A percentile compares a stretch with the other conserved stretches of the same genome.
Evolutionary conservation across 2,888 invertebrate species (phyloP).

Genomic region (Pseudococcus longispinus): DNA sequence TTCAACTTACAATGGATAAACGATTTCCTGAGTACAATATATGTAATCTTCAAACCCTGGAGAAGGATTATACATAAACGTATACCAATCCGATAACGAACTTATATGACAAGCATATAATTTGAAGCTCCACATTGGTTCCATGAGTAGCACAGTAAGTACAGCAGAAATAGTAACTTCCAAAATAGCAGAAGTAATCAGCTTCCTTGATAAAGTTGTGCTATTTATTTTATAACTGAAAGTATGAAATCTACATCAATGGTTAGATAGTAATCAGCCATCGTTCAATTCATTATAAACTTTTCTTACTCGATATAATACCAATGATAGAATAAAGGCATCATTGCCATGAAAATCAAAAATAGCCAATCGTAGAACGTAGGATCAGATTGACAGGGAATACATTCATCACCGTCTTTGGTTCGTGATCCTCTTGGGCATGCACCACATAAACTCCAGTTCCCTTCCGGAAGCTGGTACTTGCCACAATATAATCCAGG

Average conservation of each 20-base stretch:
- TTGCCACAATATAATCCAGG: constrained; percentile 88
- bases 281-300: not conserved
- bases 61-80: constrained; percentile 90
- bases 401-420: constrained; percentile 76
- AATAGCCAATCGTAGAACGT: constrained; percentile 91
- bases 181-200: constrained; percentile 82
- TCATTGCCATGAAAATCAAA: constrained; percentile 89
- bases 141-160: constrained; percentile 78
- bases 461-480: constrained; percentile 70
- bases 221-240: constrained; percentile 55
- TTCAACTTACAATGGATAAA: constrained; percentile 88
- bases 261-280: not conserved
- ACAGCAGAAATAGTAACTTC: constrained; percentile 81
- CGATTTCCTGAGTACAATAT: constrained; percentile 96
- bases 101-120: constrained; percentile 81
- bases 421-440: constrained; percentile 84
- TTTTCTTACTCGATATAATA: constrained; percentile 78
- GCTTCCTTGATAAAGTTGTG: constrained; percentile 59
- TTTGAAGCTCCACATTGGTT: constrained; percentile 79
- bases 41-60: constrained; percentile 88
- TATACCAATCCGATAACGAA: constrained; percentile 94
- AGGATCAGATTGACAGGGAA: constrained; percentile 76
- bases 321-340: constrained; percentile 88
- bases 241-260: constrained; percentile 2
- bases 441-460: constrained; percentile 83